These are phyloP conservation scores for Chorisops tibialis DNA, from an alignment of 2,888 invertebrate species.

Conservation along the genomic window DNA sequence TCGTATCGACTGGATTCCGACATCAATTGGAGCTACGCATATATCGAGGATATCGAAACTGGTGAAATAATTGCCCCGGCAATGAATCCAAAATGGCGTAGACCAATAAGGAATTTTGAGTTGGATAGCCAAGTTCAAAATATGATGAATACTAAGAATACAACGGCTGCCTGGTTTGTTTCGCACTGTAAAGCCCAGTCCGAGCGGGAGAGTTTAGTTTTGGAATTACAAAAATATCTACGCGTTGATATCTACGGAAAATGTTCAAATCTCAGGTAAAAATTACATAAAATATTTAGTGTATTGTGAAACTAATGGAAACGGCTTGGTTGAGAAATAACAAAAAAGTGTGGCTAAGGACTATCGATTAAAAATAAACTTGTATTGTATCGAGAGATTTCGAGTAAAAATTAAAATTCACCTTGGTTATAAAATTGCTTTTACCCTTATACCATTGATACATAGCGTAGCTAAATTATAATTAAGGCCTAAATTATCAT, in stretches of 20 bases:
- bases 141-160: constrained; percentile 47
- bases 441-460: too few species aligned
- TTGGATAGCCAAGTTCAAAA: not conserved
- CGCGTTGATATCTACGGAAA: constrained; percentile 62
- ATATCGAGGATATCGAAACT: constrained; percentile 42
- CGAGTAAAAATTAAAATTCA: too few species aligned
- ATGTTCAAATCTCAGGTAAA: constrained; percentile 55
- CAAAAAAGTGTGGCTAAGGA: too few species aligned
- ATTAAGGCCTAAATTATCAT: too few species aligned
- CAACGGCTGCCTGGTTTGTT: constrained; percentile 58
- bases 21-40: constrained; percentile 52
- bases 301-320: too few species aligned
- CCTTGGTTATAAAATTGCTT: too few species aligned
- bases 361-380: too few species aligned
- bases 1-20: constrained; percentile 57
- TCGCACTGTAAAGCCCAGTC: constrained; percentile 56
- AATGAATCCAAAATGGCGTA: constrained; percentile 40
- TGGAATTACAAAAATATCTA: constrained; percentile 57
- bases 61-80: constrained; percentile 43
- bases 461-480: too few species aligned
- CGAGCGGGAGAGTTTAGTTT: constrained; percentile 50
- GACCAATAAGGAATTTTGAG: constrained; percentile 41
- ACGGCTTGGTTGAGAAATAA: too few species aligned
- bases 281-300: too few species aligned
- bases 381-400: too few species aligned